A percentile compares a stretch with the other conserved stretches of the same genome.
These are phyloP conservation scores for Amia ocellicauda DNA, from an alignment of 2,113 vertebrate species.

Conservation along the genomic window DNA sequence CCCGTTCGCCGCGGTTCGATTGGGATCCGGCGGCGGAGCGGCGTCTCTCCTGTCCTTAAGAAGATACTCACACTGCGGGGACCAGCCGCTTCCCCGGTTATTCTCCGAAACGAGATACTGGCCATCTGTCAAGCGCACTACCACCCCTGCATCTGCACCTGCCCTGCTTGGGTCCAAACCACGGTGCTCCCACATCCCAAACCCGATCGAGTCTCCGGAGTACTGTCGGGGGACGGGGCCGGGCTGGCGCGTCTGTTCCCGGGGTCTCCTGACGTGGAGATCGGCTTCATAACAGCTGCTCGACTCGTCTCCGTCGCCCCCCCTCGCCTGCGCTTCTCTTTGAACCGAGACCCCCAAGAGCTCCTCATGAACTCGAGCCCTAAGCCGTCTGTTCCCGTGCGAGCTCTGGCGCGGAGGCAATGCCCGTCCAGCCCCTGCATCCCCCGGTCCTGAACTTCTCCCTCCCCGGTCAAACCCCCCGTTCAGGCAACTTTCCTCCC, in stretches of 20 bases:
- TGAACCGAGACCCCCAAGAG: conserved; percentile 55
- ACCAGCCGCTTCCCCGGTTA: conserved; percentile 25
- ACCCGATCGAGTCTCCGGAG: conserved; percentile 67
- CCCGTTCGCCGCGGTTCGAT: conserved; percentile 23
- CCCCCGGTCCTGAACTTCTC: conserved; percentile 20
- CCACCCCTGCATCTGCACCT: conserved; percentile 4
- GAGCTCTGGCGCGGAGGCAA: conserved; percentile 21
- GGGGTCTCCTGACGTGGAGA: conserved; percentile 22
- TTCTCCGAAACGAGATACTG: conserved; percentile 17
- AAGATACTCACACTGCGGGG: conserved; percentile 30
- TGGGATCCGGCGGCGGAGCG: conserved; percentile 30
- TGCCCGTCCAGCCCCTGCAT: conserved; percentile 26
- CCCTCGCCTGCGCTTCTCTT: conserved; percentile 30
- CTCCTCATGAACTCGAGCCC: conserved; percentile 50
- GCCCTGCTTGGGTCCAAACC: conserved; percentile 19
- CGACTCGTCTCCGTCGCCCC: conserved; percentile 15
- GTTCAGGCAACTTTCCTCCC: conserved; percentile 54
- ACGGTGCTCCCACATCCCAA: conserved; percentile 51
- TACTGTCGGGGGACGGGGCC: conserved; percentile 48
- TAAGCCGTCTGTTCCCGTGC: conserved; percentile 35
- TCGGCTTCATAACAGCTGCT: conserved; percentile 29
- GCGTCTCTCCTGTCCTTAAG: conserved; percentile 18
- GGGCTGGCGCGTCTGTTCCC: conserved; percentile 39
- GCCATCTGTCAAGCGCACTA: conserved; percentile 19
- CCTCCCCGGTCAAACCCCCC: conserved; percentile 32